Evolutionary conservation across 2,113 vertebrate genomes (phyloP).

Genomic region (Prunella fulvescens): DNA sequence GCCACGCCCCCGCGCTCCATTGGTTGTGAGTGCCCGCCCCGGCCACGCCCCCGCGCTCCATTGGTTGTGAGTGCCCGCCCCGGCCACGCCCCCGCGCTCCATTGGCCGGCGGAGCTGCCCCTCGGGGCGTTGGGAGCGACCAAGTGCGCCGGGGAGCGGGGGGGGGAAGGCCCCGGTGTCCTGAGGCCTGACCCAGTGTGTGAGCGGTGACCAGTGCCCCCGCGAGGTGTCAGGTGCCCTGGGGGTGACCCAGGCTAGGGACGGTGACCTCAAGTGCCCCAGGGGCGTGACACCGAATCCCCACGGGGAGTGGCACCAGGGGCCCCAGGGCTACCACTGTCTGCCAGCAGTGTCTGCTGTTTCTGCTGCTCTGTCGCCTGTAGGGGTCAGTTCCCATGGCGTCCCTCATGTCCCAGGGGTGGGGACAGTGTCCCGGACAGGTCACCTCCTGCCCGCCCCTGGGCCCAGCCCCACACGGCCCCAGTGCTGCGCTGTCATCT

Average conservation of each 20-base stretch:
- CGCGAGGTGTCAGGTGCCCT: not conserved
- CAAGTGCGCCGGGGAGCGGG: not conserved
- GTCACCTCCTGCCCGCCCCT: not conserved
- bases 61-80: too few relatives aligned
- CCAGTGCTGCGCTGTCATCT: not conserved
- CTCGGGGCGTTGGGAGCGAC: not conserved
- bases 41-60: not conserved
- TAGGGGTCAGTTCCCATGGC: accelerated
- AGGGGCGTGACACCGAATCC: not conserved
- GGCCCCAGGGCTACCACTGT: too few relatives aligned
- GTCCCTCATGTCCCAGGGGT: too few relatives aligned
- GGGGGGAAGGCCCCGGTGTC: accelerated
- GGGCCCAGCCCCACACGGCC: not conserved
- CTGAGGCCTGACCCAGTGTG: not conserved
- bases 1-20: not conserved
- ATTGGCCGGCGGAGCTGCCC: not conserved
- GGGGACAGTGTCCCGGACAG: not conserved
- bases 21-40: not conserved
- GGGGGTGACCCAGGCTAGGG: not conserved
- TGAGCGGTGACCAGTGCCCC: accelerated
- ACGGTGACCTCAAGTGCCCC: not conserved
- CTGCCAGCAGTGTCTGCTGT: not conserved
- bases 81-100: not conserved
- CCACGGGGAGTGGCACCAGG: not conserved
- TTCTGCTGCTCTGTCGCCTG: not conserved